These are phyloP conservation scores for Philotrypesis tridentata DNA, from an alignment of 1,140 invertebrate genomes.

Conservation along the genomic window DNA sequence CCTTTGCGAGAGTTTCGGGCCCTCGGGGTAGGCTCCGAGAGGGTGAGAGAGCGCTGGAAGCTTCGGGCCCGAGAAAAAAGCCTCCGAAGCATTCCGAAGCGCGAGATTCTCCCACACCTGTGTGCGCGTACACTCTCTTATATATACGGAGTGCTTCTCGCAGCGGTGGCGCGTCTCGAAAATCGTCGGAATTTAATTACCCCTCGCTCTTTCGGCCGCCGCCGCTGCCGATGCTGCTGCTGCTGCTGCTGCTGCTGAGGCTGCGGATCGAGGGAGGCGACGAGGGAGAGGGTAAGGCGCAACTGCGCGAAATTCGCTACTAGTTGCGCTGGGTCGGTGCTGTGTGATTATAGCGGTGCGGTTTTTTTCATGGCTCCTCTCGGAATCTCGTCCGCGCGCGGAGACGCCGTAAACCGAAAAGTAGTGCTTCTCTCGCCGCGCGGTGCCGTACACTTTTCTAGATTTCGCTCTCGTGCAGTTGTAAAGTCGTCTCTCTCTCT, in stretches of 20 bases:
- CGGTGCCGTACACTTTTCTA: not conserved
- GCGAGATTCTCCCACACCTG: conserved; percentile 9
- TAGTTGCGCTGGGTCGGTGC: conserved; percentile 11
- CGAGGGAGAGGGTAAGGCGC: too few species aligned
- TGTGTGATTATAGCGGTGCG: conserved; percentile 33
- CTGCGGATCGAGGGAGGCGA: not conserved
- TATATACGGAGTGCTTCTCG: too few species aligned
- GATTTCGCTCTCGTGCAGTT: not conserved
- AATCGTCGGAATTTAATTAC: conserved; percentile 42
- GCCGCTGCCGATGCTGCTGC: too few species aligned
- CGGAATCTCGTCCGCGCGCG: conserved; percentile 26
- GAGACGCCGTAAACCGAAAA: conserved; percentile 26
- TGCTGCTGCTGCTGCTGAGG: too few species aligned
- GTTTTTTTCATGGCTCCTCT: conserved; percentile 32
- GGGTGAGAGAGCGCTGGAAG: not conserved
- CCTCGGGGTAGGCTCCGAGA: not conserved
- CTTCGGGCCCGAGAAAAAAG: not conserved
- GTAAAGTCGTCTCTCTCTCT: not conserved
- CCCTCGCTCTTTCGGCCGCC: not conserved
- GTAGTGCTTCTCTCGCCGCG: not conserved
- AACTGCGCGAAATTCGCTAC: conserved; percentile 40
- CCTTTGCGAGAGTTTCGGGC: not conserved
- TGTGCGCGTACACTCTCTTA: not conserved
- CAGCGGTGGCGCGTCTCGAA: not conserved
- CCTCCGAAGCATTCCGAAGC: conserved; percentile 9